These are phyloP conservation scores for Penaeus vannamei DNA, from an alignment of 1,140 invertebrate genomes.

Conservation along the genomic window DNA sequence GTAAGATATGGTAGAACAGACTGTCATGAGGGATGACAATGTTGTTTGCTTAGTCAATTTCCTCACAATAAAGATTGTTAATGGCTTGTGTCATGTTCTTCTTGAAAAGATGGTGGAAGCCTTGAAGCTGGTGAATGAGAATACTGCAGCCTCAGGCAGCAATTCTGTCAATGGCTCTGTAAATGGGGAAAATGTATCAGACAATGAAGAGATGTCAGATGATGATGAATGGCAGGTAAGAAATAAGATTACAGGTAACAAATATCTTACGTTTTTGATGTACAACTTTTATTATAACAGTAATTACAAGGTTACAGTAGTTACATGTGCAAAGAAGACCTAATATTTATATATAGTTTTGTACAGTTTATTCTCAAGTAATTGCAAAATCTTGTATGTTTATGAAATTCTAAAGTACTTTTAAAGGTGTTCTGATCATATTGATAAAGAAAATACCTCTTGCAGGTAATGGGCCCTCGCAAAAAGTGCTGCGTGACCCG, in stretches of 20 bases:
- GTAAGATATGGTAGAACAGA: not conserved
- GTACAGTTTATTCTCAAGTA: not conserved
- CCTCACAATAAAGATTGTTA: not conserved
- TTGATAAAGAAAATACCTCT: not conserved
- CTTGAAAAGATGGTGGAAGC: slow-evolving; percentile 57
- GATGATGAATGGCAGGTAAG: slow-evolving; percentile 63
- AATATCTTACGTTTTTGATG: not conserved
- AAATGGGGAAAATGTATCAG: slow-evolving; percentile 48
- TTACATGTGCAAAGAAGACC: too few relatives aligned
- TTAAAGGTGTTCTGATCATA: not conserved
- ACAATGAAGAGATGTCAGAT: slow-evolving; percentile 51
- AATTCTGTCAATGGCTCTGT: slow-evolving; percentile 41
- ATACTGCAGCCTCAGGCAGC: slow-evolving; percentile 29
- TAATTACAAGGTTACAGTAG: too few relatives aligned
- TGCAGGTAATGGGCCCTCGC: slow-evolving; percentile 80
- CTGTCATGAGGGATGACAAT: not conserved
- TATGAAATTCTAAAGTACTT: not conserved
- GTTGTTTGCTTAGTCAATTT: not conserved
- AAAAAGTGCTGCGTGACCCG: slow-evolving; percentile 76
- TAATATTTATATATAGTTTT: not conserved
- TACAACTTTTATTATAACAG: too few relatives aligned
- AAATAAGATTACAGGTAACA: too few relatives aligned
- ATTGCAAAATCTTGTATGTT: not conserved
- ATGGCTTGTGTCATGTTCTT: not conserved
- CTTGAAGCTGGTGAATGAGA: slow-evolving; percentile 48